Percentiles rank a stretch among this genome's conserved stretches.
Conservation (phyloP, 1,140 invertebrate species). For the Macrocentrus cingulum region DNA sequence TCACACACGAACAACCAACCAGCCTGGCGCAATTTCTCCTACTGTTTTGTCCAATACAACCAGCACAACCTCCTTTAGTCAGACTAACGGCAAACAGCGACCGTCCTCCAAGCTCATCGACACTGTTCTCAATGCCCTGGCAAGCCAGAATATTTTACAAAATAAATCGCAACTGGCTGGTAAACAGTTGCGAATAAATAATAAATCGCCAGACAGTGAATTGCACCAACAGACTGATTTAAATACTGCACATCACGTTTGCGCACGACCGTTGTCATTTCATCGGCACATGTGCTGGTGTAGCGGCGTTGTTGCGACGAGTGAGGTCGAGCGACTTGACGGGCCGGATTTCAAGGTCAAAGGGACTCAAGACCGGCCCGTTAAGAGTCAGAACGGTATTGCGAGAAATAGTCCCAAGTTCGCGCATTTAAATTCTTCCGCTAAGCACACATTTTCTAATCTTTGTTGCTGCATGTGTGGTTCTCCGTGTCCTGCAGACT, state of each 20-base stretch:
- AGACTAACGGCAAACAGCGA: slow-evolving; percentile 16
- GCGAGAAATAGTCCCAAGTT: slow-evolving; percentile 14
- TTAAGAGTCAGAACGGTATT: slow-evolving; percentile 29
- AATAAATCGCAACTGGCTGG: slow-evolving; percentile 10
- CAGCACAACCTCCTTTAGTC: not conserved
- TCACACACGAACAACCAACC: slow-evolving; percentile 19
- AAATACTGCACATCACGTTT: too few species aligned
- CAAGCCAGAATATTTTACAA: slow-evolving; percentile 27
- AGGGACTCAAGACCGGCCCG: too few species aligned
- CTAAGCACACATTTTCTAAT: slow-evolving; percentile 25
- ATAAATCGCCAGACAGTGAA: too few species aligned
- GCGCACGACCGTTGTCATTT: slow-evolving; percentile 60
- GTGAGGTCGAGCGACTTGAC: slow-evolving; percentile 19
- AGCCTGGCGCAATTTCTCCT: slow-evolving; percentile 2
- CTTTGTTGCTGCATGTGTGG: slow-evolving; percentile 66
- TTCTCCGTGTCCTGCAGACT: slow-evolving; percentile 66
- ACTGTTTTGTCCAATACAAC: slow-evolving; percentile 3
- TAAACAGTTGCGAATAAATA: slow-evolving; percentile 7
- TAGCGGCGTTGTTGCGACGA: slow-evolving; percentile 26
- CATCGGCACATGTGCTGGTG: slow-evolving; percentile 62
- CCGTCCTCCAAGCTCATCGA: slow-evolving; percentile 14
- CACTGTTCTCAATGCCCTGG: slow-evolving; percentile 22
- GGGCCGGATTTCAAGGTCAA: slow-evolving; percentile 24
- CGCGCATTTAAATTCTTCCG: slow-evolving; percentile 11
- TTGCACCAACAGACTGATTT: too few species aligned